phyloP scores from a whole-genome alignment of 2,888 invertebrate species.

The Pediacus dermestoides region DNA sequence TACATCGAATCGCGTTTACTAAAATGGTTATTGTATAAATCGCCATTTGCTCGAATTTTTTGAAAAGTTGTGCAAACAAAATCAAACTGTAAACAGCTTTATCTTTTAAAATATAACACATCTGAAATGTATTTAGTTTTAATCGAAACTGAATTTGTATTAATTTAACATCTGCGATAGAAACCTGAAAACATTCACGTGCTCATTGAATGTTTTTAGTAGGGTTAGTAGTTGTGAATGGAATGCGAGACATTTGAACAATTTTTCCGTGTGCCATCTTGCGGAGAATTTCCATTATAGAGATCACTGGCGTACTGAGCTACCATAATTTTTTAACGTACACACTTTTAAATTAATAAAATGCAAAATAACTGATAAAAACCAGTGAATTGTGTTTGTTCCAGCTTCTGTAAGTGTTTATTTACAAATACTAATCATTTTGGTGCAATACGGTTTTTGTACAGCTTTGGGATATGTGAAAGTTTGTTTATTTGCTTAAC shows the following conservation, averaged over 20 bases:
- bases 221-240: constrained; percentile 15
- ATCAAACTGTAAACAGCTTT: too few relatives aligned
- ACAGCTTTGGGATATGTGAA: constrained; percentile 19
- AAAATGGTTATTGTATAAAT: too few relatives aligned
- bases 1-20: too few relatives aligned
- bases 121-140: too few relatives aligned
- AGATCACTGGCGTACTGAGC: constrained; percentile 23
- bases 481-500: constrained; percentile 25
- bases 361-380: constrained; percentile 18
- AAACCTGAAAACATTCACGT: constrained; percentile 5
- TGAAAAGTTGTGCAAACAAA: too few relatives aligned
- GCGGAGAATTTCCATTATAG: constrained; percentile 34
- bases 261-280: constrained; percentile 35
- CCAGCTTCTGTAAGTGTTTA: constrained; percentile 35
- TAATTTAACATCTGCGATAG: too few relatives aligned
- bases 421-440: too few relatives aligned
- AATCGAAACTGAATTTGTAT: too few relatives aligned
- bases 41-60: too few relatives aligned
- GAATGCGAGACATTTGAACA: constrained; percentile 31
- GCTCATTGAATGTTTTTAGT: constrained; percentile 10
- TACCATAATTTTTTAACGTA: constrained; percentile 15
- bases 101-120: too few relatives aligned
- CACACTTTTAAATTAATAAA: constrained; percentile 17
- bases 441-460: too few relatives aligned
- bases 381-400: constrained; percentile 24